Base-by-base conservation (phyloP, 2,797 vertebrate species). In the Eidolon dupreanum region DNA sequence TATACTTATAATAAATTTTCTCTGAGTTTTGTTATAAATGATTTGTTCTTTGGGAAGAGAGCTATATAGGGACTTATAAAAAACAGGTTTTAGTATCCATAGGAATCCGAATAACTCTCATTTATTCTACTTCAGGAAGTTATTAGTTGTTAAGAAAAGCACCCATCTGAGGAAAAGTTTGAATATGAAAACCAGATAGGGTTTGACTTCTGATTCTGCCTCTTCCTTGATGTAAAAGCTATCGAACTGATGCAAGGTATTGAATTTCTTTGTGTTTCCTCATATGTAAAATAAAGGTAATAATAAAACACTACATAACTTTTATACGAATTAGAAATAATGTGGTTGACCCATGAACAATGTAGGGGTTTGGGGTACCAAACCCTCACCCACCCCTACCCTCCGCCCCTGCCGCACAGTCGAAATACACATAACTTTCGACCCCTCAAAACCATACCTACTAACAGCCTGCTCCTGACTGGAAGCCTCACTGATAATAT, bases 111-210 rank as follows among this genome's bases (percentile, higher is more conserved):
- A 8, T 46, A 61, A 61, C 8, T 41, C 24, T 65, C 13, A 13
- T 43, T 78, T 63, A 36, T 81, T 88, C 19, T 85, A 33, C 57
- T 92, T 91, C 85, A 85, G 51, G 63, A 82, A 94, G 33, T 61
- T 66, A 43, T 17, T 38, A 41, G 19, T 57, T 79, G 15, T 84
- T 90, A 73, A 92, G 43, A 38, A 90, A 86, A 91, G 8, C 28
- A 38, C 1, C 9, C 4, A 55, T 33, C 20, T 51, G 19, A 73
- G 26, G 81, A 73, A 85, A 97, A 88, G 10, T 2, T 90, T 90
- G 31, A 22, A 46, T 36, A 43, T 36, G 6, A n/a, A 93, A 92
- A 53, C 16, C 51, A 89, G 83, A 77, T 0, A 88, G 41, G 24
- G 55, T 65, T 59, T 90, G 24, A 57, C 11, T 78, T 92, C 66